These are phyloP conservation scores for Trisateles emortualis DNA, from an alignment of 2,888 invertebrate genomes.

Conservation along the genomic window DNA sequence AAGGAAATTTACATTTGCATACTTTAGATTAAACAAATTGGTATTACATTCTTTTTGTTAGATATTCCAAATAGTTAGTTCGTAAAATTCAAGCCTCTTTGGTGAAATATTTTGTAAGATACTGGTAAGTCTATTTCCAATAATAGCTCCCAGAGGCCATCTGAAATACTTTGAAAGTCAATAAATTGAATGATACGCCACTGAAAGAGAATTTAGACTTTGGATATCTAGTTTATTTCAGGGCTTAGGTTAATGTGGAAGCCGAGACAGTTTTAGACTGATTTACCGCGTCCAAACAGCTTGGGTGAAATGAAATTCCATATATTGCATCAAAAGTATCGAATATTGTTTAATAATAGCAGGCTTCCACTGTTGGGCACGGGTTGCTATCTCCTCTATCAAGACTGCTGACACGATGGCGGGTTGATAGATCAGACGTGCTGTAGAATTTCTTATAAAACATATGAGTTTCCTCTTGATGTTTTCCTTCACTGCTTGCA, in stretches of 20 bases:
- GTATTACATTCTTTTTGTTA: not conserved
- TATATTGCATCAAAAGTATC: constrained; percentile 16
- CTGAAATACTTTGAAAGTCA: constrained; percentile 6
- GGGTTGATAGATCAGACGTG: too few species aligned
- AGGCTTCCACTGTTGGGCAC: too few species aligned
- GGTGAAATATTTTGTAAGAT: not conserved
- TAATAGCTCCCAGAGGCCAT: constrained; percentile 1
- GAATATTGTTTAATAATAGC: too few species aligned
- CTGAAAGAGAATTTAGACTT: not conserved
- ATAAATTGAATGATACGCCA: constrained; percentile 12
- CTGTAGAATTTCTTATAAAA: too few species aligned
- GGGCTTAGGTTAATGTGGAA: not conserved
- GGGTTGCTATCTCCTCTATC: too few species aligned
- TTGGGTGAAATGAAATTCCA: constrained; percentile 10
- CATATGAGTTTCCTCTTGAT: too few species aligned
- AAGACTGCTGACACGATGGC: too few species aligned
- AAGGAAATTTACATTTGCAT: constrained; percentile 14
- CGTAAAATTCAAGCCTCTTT: not conserved
- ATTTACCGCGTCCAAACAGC: not conserved
- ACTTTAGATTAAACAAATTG: not conserved
- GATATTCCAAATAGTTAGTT: not conserved
- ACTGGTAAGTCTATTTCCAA: not conserved
- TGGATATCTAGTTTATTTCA: not conserved
- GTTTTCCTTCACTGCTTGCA: too few species aligned
- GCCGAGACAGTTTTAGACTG: not conserved